Evolutionary conservation across 1,140 invertebrate genomes (phyloP).

Genomic region (Proctacanthus coquilletti): DNA sequence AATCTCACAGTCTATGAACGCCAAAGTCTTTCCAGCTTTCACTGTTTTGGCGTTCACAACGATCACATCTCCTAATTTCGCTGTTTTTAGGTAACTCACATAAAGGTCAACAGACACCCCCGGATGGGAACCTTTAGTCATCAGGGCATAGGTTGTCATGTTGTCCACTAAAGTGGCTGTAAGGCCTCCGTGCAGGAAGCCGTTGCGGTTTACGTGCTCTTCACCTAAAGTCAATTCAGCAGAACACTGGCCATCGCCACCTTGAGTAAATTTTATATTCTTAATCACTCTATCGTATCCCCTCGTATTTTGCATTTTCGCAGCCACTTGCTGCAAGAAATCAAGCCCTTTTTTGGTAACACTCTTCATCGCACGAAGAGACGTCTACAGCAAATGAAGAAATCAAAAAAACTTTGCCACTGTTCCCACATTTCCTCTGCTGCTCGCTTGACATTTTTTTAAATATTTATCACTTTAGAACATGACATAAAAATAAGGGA

Average conservation of each 20-base stretch:
- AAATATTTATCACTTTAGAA: too few relatives aligned
- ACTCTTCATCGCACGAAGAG: slow-evolving; percentile 13
- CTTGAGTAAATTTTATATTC: slow-evolving; percentile 44
- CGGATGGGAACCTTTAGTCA: slow-evolving; percentile 38
- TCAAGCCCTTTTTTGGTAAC: slow-evolving; percentile 21
- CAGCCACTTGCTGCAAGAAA: slow-evolving; percentile 20
- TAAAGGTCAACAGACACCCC: slow-evolving; percentile 32
- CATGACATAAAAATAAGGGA: too few relatives aligned
- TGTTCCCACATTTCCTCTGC: too few relatives aligned
- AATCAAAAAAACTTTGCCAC: too few relatives aligned
- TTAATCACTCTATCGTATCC: slow-evolving; percentile 20
- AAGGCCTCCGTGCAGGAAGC: slow-evolving; percentile 64
- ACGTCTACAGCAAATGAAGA: neutral
- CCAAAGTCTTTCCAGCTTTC: slow-evolving; percentile 54
- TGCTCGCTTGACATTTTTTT: too few relatives aligned
- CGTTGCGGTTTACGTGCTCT: slow-evolving; percentile 55
- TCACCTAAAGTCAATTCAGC: slow-evolving; percentile 57
- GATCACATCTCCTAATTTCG: slow-evolving; percentile 54
- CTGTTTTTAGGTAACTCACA: slow-evolving; percentile 51
- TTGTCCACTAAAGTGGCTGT: slow-evolving; percentile 64
- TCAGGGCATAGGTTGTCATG: slow-evolving; percentile 58
- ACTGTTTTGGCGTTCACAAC: slow-evolving; percentile 56
- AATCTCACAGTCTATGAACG: slow-evolving; percentile 60
- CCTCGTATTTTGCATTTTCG: slow-evolving; percentile 18
- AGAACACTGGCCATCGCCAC: slow-evolving; percentile 42